Evolutionary conservation across 2,797 vertebrate species (phyloP).

Genomic region (Muraenolepis orangiensis): DNA sequence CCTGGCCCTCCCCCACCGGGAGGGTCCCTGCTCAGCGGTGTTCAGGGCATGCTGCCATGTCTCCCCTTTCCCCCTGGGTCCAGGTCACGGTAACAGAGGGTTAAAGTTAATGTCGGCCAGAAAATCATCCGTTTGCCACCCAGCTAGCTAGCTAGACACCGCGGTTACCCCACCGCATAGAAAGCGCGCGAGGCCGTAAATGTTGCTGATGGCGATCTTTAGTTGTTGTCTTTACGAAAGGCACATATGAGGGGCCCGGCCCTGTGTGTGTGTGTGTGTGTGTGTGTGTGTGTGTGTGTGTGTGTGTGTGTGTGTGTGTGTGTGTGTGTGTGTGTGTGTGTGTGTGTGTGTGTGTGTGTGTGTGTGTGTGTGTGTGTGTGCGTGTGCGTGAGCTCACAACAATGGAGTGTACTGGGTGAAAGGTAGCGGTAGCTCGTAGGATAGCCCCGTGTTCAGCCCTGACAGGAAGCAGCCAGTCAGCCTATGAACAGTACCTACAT

Average conservation of each 20-base stretch:
- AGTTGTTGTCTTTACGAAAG: constrained; percentile 14
- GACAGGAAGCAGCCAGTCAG: constrained; percentile 31
- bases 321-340: neutral
- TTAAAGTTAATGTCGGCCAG: constrained; percentile 17
- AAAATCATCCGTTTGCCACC: constrained; percentile 19
- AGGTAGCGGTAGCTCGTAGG: neutral
- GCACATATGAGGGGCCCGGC: neutral
- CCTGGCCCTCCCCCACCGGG: constrained; percentile 1
- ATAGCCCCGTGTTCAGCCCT: constrained; percentile 8
- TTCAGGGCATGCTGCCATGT: constrained; percentile 6
- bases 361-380: neutral
- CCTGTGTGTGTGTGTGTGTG: neutral
- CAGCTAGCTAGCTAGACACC: neutral
- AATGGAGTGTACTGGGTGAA: constrained; percentile 19
- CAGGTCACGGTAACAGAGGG: constrained; percentile 24
- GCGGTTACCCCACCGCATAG: neutral
- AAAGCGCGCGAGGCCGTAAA: neutral
- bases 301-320: neutral
- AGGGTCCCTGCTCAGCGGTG: constrained; percentile 10
- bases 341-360: neutral
- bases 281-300: constrained; percentile 1
- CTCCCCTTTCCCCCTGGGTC: constrained; percentile 44
- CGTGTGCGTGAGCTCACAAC: constrained; percentile 2
- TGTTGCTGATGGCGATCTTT: constrained; percentile 1
- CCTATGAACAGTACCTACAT: constrained; percentile 30